Conservation (phyloP, 2,888 invertebrate genomes). For the Perizoma affinitatum region DNA sequence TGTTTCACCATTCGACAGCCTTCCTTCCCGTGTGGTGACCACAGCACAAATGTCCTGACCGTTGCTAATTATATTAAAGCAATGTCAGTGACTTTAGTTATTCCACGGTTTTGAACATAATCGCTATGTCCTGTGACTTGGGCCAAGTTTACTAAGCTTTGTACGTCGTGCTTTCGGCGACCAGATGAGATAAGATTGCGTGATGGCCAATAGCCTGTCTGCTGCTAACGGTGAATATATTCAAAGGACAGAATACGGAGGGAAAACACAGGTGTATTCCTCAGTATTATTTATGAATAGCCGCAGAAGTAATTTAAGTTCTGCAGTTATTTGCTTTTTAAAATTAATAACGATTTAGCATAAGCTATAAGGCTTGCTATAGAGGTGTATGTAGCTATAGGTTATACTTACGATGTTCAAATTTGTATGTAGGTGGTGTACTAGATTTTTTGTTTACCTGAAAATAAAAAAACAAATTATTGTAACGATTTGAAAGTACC, state of each 20-base stretch:
- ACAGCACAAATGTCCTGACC: too few relatives aligned
- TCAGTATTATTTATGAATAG: conserved; percentile 8
- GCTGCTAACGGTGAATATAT: conserved; percentile 3
- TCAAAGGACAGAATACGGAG: background rate
- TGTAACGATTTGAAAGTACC: background rate
- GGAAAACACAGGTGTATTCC: conserved; percentile 13
- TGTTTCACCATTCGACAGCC: too few relatives aligned
- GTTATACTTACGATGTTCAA: too few relatives aligned
- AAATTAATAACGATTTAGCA: too few relatives aligned
- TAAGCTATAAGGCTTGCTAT: too few relatives aligned
- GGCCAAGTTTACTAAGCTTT: conserved; percentile 16
- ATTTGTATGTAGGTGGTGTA: too few relatives aligned
- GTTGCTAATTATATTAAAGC: too few relatives aligned
- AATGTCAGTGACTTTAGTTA: too few relatives aligned
- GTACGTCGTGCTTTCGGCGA: conserved; percentile 26
- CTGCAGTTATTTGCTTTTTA: too few relatives aligned
- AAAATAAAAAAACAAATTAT: conserved; percentile 4
- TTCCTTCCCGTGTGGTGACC: too few relatives aligned
- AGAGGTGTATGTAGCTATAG: too few relatives aligned
- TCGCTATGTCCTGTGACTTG: conserved; percentile 18
- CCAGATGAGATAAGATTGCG: conserved; percentile 32
- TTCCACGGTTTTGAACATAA: too few relatives aligned
- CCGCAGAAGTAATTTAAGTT: background rate
- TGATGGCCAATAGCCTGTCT: conserved; percentile 33
- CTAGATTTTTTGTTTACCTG: conserved; percentile 3